Conservation (phyloP, 2,797 vertebrate genomes). For the Syngnathus acus region DNA sequence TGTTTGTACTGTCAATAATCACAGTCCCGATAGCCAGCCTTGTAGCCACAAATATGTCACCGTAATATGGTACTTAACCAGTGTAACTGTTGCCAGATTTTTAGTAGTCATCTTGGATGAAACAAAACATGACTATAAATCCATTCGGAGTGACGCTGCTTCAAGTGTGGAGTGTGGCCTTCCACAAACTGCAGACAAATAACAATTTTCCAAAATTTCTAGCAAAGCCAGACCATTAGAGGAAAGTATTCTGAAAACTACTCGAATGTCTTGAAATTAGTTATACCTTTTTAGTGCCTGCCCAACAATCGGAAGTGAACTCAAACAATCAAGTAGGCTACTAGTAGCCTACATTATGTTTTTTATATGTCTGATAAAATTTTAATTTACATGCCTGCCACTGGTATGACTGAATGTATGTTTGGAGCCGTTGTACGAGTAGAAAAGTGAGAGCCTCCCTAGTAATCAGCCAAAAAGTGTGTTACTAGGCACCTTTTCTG, state of each 20-base stretch:
- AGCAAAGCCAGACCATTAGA: neutral
- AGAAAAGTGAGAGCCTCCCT: no score
- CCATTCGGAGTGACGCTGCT: conserved; percentile 6
- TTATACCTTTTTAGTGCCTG: neutral
- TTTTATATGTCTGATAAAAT: no score
- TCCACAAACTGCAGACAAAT: neutral
- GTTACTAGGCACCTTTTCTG: no score
- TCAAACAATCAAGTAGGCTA: neutral
- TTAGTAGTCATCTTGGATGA: conserved; percentile 11
- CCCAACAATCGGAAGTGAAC: neutral
- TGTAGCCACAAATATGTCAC: conserved; percentile 16
- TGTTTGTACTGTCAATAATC: conserved; percentile 18
- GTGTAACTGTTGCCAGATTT: conserved; percentile 13
- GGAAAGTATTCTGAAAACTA: neutral
- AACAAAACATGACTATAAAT: conserved; percentile 23
- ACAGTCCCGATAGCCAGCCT: conserved; percentile 18
- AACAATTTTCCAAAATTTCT: neutral
- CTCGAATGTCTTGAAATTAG: neutral
- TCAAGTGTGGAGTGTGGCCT: neutral
- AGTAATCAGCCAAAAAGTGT: no score
- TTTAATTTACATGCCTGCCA: no score
- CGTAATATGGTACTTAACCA: conserved; percentile 10
- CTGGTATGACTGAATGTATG: no score
- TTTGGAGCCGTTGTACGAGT: no score
- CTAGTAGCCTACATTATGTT: no score